Evolutionary conservation across 2,113 vertebrate genomes (phyloP).

Genomic region (Trematocara marginatum): DNA sequence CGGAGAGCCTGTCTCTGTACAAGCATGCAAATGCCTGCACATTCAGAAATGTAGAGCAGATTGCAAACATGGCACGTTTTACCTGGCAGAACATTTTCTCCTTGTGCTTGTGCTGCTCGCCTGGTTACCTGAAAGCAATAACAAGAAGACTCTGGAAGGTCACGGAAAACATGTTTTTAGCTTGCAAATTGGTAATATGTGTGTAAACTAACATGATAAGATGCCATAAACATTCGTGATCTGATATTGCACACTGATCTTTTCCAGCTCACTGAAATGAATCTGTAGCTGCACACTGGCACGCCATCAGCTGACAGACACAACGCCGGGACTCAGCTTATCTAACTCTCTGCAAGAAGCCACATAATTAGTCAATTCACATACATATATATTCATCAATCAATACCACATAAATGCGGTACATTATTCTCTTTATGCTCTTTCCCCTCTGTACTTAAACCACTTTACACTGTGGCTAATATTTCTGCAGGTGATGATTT

Average conservation of each 20-base stretch:
- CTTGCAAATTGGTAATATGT: not conserved
- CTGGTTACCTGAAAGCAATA: not conserved
- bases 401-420: not conserved
- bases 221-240: not conserved
- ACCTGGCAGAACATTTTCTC: not conserved
- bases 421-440: not conserved
- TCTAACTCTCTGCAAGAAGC: not conserved
- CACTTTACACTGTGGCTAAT: not conserved
- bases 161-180: not conserved
- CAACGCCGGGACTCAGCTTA: fast-evolving
- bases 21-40: not conserved
- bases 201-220: not conserved
- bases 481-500: not conserved
- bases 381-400: not conserved
- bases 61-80: not conserved
- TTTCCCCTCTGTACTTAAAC: not conserved
- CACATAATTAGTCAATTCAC: not conserved
- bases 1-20: not conserved
- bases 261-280: not conserved
- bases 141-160: not conserved
- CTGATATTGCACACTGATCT: not conserved
- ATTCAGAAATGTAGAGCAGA: not conserved
- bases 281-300: not conserved
- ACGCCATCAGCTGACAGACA: not conserved
- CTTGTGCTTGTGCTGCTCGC: not conserved